These are phyloP conservation scores for Lordiphosa collinella DNA, from an alignment of 1,140 invertebrate genomes.

Conservation along the genomic window DNA sequence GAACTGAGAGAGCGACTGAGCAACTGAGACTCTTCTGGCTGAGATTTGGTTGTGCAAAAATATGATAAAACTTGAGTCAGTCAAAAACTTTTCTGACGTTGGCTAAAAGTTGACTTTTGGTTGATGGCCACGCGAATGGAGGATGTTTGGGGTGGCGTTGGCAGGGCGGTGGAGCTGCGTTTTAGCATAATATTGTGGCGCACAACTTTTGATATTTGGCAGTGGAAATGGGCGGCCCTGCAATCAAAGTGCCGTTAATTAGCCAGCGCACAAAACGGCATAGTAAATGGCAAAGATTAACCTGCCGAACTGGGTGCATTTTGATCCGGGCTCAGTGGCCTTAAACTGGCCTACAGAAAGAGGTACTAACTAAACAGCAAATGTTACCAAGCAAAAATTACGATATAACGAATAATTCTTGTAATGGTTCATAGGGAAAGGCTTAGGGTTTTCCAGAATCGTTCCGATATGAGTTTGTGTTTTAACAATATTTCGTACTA, in stretches of 20 bases:
- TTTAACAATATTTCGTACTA: too few relatives aligned
- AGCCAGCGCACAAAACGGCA: conserved; percentile 43
- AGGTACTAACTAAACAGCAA: too few relatives aligned
- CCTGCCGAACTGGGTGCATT: background rate
- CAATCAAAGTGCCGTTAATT: conserved; percentile 54
- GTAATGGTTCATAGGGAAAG: background rate
- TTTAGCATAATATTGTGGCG: conserved; percentile 65
- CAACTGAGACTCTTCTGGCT: conserved; percentile 36
- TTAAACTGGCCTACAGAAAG: too few relatives aligned
- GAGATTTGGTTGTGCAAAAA: conserved; percentile 63
- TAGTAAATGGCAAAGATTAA: conserved; percentile 31
- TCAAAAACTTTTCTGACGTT: conserved; percentile 56
- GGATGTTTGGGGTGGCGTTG: background rate
- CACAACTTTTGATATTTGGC: conserved; percentile 36
- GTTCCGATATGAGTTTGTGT: too few relatives aligned
- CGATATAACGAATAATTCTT: background rate
- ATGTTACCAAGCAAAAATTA: too few relatives aligned
- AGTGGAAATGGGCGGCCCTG: conserved; percentile 14
- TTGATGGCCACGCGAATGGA: conserved; percentile 15
- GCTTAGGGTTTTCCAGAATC: background rate
- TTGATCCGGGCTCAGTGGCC: too few relatives aligned
- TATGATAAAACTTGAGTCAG: conserved; percentile 72
- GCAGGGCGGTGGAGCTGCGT: background rate
- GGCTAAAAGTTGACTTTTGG: conserved; percentile 40
- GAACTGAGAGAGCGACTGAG: conserved; percentile 37